Evolutionary conservation across 2,113 vertebrate genomes (phyloP).

Genomic region (Oriolus oriolus): DNA sequence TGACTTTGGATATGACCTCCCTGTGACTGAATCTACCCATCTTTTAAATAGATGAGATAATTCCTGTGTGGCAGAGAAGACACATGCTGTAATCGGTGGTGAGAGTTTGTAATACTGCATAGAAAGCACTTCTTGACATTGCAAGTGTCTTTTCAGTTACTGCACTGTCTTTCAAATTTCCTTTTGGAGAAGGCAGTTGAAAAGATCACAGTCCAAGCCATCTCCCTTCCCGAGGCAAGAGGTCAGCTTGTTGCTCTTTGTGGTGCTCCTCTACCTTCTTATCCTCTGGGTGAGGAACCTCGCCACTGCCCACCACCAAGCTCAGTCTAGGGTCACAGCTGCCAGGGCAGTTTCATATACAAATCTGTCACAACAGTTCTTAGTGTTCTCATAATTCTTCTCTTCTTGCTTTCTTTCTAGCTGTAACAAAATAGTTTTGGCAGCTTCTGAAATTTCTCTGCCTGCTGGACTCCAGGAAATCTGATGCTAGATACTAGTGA

Average conservation of each 20-base stretch:
- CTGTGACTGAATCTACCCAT: background rate
- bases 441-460: conserved; percentile 5
- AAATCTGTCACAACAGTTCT: conserved; percentile 9
- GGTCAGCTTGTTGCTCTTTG: conserved; percentile 12
- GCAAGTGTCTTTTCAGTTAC: conserved; percentile 9
- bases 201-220: conserved; percentile 37
- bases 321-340: conserved; percentile 31
- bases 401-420: conserved; percentile 4
- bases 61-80: conserved; percentile 6
- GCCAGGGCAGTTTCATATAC: conserved; percentile 19
- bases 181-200: background rate
- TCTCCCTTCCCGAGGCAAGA: conserved; percentile 25
- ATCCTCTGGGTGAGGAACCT: conserved; percentile 10
- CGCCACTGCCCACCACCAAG: background rate
- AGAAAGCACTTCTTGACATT: conserved; percentile 30
- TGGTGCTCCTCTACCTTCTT: background rate
- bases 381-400: background rate
- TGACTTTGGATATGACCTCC: conserved; percentile 9
- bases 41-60: conserved; percentile 37
- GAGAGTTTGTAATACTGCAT: background rate
- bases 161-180: conserved; percentile 15
- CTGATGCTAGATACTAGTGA: background rate
- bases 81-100: background rate
- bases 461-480: background rate
- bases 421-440: background rate